A percentile compares a stretch with the other conserved stretches of the same genome.
phyloP scores from a whole-genome alignment of 2,888 invertebrate genomes.

The Blera fallax region DNA sequence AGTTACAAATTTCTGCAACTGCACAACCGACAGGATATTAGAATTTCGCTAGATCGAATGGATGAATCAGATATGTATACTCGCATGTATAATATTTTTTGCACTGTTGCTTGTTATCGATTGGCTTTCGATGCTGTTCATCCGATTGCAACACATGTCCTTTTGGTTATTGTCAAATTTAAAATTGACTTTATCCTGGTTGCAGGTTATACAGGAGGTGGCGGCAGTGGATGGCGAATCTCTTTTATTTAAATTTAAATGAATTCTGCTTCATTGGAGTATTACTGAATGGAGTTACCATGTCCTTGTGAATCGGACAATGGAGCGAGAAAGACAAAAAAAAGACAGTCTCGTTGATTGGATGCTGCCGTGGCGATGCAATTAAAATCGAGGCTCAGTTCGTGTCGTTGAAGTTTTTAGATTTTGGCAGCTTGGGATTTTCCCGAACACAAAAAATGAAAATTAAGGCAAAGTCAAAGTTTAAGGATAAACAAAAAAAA shows the following conservation, averaged over 20 bases:
- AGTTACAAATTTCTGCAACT: constrained; percentile 65
- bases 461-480: constrained; percentile 13
- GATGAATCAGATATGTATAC: background rate
- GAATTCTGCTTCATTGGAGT: constrained; percentile 58
- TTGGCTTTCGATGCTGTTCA: constrained; percentile 63
- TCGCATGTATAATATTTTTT: no score
- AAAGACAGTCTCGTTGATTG: constrained; percentile 20
- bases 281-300: constrained; percentile 26
- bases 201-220: background rate
- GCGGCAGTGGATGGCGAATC: background rate
- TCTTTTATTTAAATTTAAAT: constrained; percentile 67
- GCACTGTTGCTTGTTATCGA: constrained; percentile 61
- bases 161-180: constrained; percentile 67
- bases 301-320: constrained; percentile 14
- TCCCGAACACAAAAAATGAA: background rate
- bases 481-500: constrained; percentile 17
- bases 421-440: background rate
- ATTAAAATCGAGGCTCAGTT: constrained; percentile 29
- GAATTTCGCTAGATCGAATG: constrained; percentile 53
- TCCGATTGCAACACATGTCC: constrained; percentile 66
- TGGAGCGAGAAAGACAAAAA: background rate
- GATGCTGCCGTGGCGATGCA: constrained; percentile 39
- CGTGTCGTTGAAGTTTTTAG: background rate
- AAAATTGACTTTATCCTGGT: constrained; percentile 69
- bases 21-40: constrained; percentile 65